A percentile compares a stretch with the other conserved stretches of the same genome.
These are phyloP conservation scores for Ephestia elutella DNA, from an alignment of 1,140 invertebrate genomes.

Conservation along the genomic window DNA sequence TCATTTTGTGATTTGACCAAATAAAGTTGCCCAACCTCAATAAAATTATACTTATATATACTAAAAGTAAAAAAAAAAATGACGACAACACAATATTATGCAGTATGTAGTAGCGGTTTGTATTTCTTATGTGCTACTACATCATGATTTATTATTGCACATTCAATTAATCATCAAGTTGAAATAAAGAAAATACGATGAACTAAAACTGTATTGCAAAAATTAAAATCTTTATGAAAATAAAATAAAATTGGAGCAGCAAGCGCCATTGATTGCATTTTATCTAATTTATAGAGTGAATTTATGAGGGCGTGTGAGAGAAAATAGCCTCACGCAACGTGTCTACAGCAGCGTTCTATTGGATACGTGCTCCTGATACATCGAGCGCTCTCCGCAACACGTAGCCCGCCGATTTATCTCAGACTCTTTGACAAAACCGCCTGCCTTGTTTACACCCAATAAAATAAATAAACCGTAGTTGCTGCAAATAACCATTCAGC, in stretches of 20 bases:
- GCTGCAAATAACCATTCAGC: not conserved
- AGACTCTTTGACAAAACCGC: slow-evolving; percentile 32
- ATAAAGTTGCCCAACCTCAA: not conserved
- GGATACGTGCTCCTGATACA: slow-evolving; percentile 35
- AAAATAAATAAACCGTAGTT: slow-evolving; percentile 22
- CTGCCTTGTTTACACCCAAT: slow-evolving; percentile 24
- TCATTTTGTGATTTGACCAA: slow-evolving; percentile 6
- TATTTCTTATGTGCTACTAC: too few relatives aligned
- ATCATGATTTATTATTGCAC: too few relatives aligned
- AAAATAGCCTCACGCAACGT: slow-evolving; percentile 43
- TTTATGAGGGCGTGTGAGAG: slow-evolving; percentile 37
- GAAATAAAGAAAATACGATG: too few relatives aligned
- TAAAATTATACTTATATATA: slow-evolving; percentile 10
- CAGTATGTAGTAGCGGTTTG: too few relatives aligned
- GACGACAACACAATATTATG: not conserved
- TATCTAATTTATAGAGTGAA: slow-evolving; percentile 45
- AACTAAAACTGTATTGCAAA: too few relatives aligned
- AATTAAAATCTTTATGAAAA: too few relatives aligned
- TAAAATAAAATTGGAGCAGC: too few relatives aligned
- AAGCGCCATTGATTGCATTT: slow-evolving; percentile 21
- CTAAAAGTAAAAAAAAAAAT: slow-evolving; percentile 2
- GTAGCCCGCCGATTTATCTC: slow-evolving; percentile 32
- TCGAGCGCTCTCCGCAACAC: slow-evolving; percentile 34
- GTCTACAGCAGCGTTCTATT: slow-evolving; percentile 35
- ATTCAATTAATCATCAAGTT: too few relatives aligned